phyloP scores from a whole-genome alignment of 2,797 vertebrate species.

The Salmo trutta region DNA sequence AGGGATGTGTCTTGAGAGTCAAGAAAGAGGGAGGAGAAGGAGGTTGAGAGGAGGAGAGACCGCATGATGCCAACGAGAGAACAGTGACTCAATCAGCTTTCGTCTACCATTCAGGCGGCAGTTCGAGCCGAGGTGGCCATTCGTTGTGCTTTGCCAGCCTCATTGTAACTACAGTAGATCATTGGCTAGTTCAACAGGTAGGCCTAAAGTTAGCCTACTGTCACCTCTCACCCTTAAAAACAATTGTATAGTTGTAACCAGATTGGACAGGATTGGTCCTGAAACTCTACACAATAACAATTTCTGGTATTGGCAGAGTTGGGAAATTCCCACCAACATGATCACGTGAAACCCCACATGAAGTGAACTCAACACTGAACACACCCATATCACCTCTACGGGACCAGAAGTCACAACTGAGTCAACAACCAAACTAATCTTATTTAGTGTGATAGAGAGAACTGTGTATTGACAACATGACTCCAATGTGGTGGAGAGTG shows the following conservation, averaged over 20 bases:
- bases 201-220: background rate
- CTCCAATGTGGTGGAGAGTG: background rate
- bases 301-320: background rate
- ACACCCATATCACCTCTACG: background rate
- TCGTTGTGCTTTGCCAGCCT: background rate
- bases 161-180: background rate
- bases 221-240: background rate
- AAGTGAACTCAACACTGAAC: background rate
- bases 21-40: background rate
- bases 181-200: background rate
- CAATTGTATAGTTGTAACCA: background rate
- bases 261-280: background rate
- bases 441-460: background rate
- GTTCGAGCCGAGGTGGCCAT: background rate
- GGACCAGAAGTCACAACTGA: background rate
- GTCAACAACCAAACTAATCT: background rate
- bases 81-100: background rate
- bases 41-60: background rate
- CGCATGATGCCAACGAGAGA: background rate
- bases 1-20: background rate
- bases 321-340: background rate
- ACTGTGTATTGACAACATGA: conserved; percentile 3
- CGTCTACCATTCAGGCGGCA: background rate
- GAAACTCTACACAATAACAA: background rate
- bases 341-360: background rate